Evolutionary conservation across 1,140 invertebrate genomes (phyloP).

Genomic region (Nylanderia fulva): DNA sequence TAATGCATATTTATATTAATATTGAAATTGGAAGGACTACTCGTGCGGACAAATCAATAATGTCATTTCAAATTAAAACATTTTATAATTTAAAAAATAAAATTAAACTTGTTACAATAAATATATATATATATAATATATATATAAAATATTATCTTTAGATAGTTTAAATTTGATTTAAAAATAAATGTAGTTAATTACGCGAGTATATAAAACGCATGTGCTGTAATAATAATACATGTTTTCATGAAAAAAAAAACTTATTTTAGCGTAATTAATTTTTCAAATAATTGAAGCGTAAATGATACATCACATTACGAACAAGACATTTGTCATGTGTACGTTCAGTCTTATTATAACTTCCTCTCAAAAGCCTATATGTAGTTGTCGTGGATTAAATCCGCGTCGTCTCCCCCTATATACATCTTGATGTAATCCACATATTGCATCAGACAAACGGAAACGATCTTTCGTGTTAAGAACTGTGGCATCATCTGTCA

Average conservation of each 20-base stretch:
- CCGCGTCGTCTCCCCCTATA: background rate
- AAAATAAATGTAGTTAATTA: background rate
- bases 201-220: background rate
- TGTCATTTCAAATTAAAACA: background rate
- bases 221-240: background rate
- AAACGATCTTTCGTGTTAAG: slow-evolving; percentile 57
- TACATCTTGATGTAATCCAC: slow-evolving; percentile 17
- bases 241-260: background rate
- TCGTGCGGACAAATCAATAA: background rate
- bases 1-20: background rate
- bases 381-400: slow-evolving; percentile 11
- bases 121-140: too few species aligned
- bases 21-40: background rate
- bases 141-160: background rate
- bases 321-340: background rate
- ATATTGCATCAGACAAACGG: slow-evolving; percentile 46
- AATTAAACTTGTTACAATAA: background rate
- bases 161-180: background rate
- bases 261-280: background rate
- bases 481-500: slow-evolving; percentile 29
- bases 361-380: background rate
- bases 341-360: background rate
- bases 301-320: background rate
- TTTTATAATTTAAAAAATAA: slow-evolving; percentile 17
- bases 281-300: background rate